phyloP scores from a whole-genome alignment of 2,113 vertebrate genomes.

The Leptobrachium ailaonicum region DNA sequence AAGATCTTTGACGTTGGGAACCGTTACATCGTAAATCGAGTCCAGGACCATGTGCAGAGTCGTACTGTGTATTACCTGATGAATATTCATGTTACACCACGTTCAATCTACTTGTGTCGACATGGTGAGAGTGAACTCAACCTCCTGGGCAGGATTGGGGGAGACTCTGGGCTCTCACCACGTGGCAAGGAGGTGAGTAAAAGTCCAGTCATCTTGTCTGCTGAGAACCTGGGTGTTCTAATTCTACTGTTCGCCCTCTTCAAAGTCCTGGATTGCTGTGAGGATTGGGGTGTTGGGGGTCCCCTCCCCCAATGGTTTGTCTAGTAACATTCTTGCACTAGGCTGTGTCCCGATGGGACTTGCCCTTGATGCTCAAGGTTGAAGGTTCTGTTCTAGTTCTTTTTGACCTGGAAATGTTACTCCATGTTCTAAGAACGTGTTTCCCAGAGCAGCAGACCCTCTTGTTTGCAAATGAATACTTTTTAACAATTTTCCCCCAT shows the following conservation, averaged over 20 bases:
- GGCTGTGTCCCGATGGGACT: too few relatives aligned
- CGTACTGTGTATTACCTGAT: constrained; percentile 89
- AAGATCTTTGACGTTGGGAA: constrained; percentile 90
- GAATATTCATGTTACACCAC: constrained; percentile 88
- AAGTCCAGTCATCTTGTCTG: neutral
- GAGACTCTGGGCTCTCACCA: constrained; percentile 75
- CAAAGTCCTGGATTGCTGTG: too few relatives aligned
- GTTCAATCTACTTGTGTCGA: constrained; percentile 86
- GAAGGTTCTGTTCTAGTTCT: too few relatives aligned
- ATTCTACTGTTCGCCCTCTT: neutral
- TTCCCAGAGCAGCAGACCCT: too few relatives aligned
- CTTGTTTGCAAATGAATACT: too few relatives aligned
- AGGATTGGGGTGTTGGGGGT: too few relatives aligned
- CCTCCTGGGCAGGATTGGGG: constrained; percentile 79
- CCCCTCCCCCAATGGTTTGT: too few relatives aligned
- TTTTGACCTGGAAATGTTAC: too few relatives aligned
- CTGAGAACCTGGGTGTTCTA: neutral
- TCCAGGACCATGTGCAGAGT: constrained; percentile 91
- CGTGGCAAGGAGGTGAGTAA: constrained; percentile 70
- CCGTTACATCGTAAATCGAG: constrained; percentile 83
- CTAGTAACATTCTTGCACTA: too few relatives aligned
- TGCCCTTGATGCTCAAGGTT: too few relatives aligned
- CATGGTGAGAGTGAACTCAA: constrained; percentile 91
- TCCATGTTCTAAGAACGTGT: too few relatives aligned
- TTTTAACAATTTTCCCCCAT: too few relatives aligned